Conservation (phyloP, 2,797 vertebrate genomes). For the Hozukius guyotensis region DNA sequence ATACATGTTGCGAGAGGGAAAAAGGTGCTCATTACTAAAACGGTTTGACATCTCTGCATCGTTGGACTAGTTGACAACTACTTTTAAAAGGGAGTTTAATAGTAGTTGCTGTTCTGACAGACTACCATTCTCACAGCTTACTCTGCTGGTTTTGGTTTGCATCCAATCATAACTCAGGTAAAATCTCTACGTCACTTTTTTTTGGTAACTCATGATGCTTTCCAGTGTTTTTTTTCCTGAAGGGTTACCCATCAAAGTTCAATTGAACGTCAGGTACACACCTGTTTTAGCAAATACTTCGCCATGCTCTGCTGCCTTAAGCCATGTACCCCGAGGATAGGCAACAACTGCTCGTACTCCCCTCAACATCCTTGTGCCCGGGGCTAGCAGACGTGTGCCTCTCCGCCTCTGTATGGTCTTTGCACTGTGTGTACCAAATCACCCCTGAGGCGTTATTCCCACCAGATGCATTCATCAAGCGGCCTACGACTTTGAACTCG, state of each 20-base stretch:
- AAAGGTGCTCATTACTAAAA: slow-evolving; percentile 18
- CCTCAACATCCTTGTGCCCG: slow-evolving; percentile 21
- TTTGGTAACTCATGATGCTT: not conserved
- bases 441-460: slow-evolving; percentile 28
- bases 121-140: not conserved
- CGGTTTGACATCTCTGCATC: slow-evolving; percentile 44
- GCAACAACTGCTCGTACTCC: slow-evolving; percentile 35
- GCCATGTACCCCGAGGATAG: slow-evolving; percentile 29
- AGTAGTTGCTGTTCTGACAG: not conserved
- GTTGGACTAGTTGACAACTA: slow-evolving; percentile 27
- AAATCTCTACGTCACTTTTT: not conserved
- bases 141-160: slow-evolving; percentile 1
- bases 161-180: not conserved
- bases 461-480: slow-evolving; percentile 23
- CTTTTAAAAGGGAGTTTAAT: slow-evolving; percentile 36
- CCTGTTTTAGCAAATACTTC: slow-evolving; percentile 23
- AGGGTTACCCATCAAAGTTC: not conserved
- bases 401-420: slow-evolving; percentile 19
- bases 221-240: not conserved
- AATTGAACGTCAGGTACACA: slow-evolving; percentile 1
- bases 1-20: not conserved
- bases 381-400: slow-evolving; percentile 21
- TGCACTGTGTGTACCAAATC: slow-evolving; percentile 11
- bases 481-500: slow-evolving; percentile 28
- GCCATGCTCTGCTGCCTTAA: slow-evolving; percentile 26